Evolutionary conservation across 1,140 invertebrate genomes (phyloP).

Genomic region (Dendroctonus valens): DNA sequence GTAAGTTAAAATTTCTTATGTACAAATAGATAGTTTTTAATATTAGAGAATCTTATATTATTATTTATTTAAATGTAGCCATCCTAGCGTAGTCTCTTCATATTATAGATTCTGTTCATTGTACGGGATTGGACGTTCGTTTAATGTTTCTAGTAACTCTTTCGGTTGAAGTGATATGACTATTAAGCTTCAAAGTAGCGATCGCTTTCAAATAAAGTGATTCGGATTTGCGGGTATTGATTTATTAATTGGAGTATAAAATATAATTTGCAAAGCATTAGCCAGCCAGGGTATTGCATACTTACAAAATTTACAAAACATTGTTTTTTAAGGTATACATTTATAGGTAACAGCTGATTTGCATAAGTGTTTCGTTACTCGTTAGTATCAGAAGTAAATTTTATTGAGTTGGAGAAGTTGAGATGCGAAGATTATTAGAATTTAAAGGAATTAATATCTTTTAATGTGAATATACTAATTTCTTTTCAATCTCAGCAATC

Average conservation of each 20-base stretch:
- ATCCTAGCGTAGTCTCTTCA: background rate
- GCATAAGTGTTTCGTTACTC: too few relatives aligned
- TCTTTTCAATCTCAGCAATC: too few relatives aligned
- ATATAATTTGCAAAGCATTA: background rate
- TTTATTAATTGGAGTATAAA: conserved; percentile 1
- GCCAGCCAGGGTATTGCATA: too few relatives aligned
- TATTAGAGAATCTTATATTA: conserved; percentile 2
- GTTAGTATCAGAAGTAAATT: too few relatives aligned
- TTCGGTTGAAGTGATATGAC: conserved; percentile 14
- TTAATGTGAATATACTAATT: too few relatives aligned
- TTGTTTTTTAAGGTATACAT: too few relatives aligned
- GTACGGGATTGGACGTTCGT: conserved; percentile 26
- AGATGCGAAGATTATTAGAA: too few relatives aligned
- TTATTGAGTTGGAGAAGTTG: too few relatives aligned
- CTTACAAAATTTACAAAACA: too few relatives aligned
- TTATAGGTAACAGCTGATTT: too few relatives aligned
- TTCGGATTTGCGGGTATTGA: background rate
- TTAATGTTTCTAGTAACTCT: background rate
- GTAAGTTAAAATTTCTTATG: conserved; percentile 7
- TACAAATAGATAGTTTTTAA: conserved; percentile 26
- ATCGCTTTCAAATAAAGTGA: background rate
- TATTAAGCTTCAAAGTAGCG: background rate
- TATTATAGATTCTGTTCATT: conserved; percentile 23
- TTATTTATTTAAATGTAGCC: background rate
- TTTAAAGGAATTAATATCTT: too few relatives aligned